Evolutionary conservation across 2,797 vertebrate genomes (phyloP).

Genomic region (Myotis myotis): DNA sequence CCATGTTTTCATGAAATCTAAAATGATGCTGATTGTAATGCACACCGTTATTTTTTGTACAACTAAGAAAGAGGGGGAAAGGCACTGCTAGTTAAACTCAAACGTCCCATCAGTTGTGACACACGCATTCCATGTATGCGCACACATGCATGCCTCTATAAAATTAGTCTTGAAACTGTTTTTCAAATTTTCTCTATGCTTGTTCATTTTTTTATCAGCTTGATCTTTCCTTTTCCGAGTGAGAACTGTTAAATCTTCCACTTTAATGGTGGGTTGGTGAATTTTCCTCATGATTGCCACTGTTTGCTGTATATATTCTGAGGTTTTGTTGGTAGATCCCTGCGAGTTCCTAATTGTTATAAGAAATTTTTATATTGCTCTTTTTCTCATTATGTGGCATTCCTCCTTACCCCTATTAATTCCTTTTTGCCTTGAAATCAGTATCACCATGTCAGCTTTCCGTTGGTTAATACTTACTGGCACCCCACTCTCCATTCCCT

Average conservation of each 20-base stretch:
- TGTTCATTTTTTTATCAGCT: neutral
- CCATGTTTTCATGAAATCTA: neutral
- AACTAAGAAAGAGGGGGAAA: neutral
- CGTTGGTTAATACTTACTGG: neutral
- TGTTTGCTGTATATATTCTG: slow-evolving; percentile 2
- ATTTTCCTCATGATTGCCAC: neutral
- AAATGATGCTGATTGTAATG: neutral
- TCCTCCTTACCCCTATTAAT: neutral
- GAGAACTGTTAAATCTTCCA: neutral
- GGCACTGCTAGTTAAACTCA: neutral
- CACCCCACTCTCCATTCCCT: neutral
- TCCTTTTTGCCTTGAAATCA: neutral
- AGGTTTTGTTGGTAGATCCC: slow-evolving; percentile 7
- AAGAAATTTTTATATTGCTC: neutral
- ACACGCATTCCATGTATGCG: neutral
- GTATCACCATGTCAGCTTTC: neutral
- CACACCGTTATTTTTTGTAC: slow-evolving; percentile 33
- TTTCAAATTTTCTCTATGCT: neutral
- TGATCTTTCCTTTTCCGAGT: neutral
- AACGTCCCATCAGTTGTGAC: neutral
- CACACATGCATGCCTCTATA: neutral
- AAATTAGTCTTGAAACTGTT: neutral
- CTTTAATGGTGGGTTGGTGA: neutral
- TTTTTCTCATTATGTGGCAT: neutral
- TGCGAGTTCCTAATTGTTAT: neutral